Base-by-base conservation (phyloP, 2,888 invertebrate species). In the Harmothoe impar region DNA sequence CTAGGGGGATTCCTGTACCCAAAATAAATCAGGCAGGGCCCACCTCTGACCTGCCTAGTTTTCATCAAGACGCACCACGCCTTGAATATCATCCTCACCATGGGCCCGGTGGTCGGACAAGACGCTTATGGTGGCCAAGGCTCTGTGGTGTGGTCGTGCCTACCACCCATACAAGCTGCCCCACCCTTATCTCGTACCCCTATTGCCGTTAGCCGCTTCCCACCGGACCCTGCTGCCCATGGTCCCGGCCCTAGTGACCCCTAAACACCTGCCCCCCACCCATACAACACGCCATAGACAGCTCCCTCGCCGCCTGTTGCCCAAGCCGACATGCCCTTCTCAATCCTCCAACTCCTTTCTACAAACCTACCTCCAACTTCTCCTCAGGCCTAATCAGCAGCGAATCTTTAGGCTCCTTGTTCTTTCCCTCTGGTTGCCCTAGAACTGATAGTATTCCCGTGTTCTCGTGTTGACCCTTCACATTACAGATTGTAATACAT, bases 21-120 rank as follows among this genome's bases (percentile, higher is more conserved):
- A 33, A 43, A 43, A 81, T 81, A 81, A 81, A 81, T 81, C 81
- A 81, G 43, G 7, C 35, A 17, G 12, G 15, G 81, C 15, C 1
- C 35, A 81, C 33, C 33, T 81, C 81, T 81, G 81, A 43, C 81
- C 81, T 12, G 3, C 15, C 35, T 23, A 81, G 35, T 81, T 81
- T 81, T 81, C 43, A 81, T 81, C 81, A 81, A 43, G 43, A 33
- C 81, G 23, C 43, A 17, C 77, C 43, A 17, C 62, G 20, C 62
- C 23, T 20, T 62, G 62, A 62, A 62, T 62, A 62, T 62, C 62
- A 20, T 62, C 10, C 62, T n/a, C 62, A 62, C 15, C 20, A 62
- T 3, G 62, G 23, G 20, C 0, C n/a, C 20, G 15, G 62, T n/a
- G 15, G n/a, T n/a, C 12, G 43, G n/a, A 62, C 62, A 62, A 62